These are phyloP conservation scores for Percopsis omiscomaycus DNA, from an alignment of 2,797 vertebrate species.

Conservation along the genomic window DNA sequence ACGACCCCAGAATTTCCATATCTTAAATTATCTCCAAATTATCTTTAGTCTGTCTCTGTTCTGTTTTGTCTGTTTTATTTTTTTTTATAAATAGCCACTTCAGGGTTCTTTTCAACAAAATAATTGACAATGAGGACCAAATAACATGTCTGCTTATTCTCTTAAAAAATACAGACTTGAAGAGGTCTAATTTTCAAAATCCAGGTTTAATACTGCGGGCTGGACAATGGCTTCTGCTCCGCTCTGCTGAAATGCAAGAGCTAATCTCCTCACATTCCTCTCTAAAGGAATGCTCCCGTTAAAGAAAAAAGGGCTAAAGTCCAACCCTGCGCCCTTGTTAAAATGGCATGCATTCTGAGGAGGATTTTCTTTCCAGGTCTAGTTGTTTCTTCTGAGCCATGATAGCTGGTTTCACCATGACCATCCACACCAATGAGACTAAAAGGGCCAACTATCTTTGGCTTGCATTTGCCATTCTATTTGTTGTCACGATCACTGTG, in stretches of 20 bases:
- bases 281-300: constrained; percentile 73
- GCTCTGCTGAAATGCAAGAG: constrained; percentile 61
- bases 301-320: constrained; percentile 78
- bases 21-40: no score
- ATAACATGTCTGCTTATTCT: constrained; percentile 37
- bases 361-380: constrained; percentile 62
- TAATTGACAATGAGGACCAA: constrained; percentile 40
- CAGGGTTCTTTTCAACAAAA: constrained; percentile 50
- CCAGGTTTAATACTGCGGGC: constrained; percentile 65
- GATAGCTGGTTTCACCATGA: constrained; percentile 67
- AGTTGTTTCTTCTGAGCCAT: constrained; percentile 56
- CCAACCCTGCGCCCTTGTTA: constrained; percentile 70
- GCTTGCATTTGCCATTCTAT: constrained; percentile 58
- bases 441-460: constrained; percentile 62
- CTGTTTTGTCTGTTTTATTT: no score
- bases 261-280: constrained; percentile 79
- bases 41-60: no score
- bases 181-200: constrained; percentile 71
- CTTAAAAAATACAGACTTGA: constrained; percentile 41
- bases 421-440: constrained; percentile 23
- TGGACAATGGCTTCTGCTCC: constrained; percentile 57
- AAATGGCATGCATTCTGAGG: constrained; percentile 71
- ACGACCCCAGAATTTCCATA: no score
- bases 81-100: no score
- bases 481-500: constrained; percentile 50